A percentile compares a stretch with the other conserved stretches of the same genome.
Evolutionary conservation across 2,797 vertebrate species (phyloP).

Genomic region (Melanotaenia parkinsoni): DNA sequence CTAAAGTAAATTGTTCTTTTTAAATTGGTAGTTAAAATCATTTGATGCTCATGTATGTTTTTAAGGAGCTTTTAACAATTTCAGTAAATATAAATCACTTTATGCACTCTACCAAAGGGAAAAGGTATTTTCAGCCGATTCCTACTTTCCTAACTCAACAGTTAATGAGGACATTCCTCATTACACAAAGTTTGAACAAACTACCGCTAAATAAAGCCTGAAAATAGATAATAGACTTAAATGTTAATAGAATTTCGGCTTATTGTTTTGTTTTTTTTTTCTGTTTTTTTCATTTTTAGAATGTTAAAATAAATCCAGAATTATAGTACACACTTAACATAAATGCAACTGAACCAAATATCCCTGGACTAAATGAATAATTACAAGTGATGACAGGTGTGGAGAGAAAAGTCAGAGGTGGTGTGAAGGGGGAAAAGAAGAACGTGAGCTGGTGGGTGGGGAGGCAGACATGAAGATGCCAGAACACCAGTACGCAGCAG

Average conservation of each 20-base stretch:
- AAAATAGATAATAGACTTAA: slow-evolving; percentile 32
- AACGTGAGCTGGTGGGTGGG: slow-evolving; percentile 38
- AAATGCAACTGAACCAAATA: background rate
- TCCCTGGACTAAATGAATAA: background rate
- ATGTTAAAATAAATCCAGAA: background rate
- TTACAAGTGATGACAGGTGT: slow-evolving; percentile 13
- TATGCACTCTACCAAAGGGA: background rate
- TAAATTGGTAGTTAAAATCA: background rate
- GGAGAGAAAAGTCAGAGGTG: slow-evolving; percentile 40
- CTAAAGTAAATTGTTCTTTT: background rate
- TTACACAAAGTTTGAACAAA: background rate
- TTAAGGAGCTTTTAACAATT: background rate
- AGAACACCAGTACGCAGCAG: slow-evolving; percentile 11
- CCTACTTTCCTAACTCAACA: background rate
- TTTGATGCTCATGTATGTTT: background rate
- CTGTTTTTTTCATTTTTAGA: background rate
- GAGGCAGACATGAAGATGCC: slow-evolving; percentile 43
- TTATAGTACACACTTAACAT: background rate
- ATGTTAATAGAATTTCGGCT: slow-evolving; percentile 8
- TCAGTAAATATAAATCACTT: background rate
- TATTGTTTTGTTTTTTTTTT: background rate
- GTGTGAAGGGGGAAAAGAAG: slow-evolving; percentile 52
- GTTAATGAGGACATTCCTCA: slow-evolving; percentile 6
- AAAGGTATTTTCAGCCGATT: background rate
- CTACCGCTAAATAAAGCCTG: background rate